Base-by-base conservation (phyloP, 2,888 invertebrate species). In the Laothoe populi region DNA sequence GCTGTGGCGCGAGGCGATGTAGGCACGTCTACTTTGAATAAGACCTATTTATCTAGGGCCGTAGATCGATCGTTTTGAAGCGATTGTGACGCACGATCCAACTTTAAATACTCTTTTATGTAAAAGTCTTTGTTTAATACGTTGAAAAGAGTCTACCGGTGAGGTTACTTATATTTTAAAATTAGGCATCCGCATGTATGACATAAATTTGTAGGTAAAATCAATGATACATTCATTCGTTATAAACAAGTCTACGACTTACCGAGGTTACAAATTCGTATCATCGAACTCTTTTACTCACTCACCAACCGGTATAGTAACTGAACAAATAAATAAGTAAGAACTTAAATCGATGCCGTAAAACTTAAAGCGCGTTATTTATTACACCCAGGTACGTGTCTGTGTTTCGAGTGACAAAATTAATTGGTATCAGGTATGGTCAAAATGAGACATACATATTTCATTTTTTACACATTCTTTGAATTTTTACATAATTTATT, bases 271-370 rank as follows among this genome's bases (percentile, higher is more conserved):
- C 16, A 16, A 42, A 16, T n/a, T 42, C 42, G 42, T 42, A 42
- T 42, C 16, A 16, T 40, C 40, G 16, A 44, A 44, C 40, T 31
- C 19, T 31, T 8, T 31, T 16, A 21, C 58, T 49, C 31, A 58
- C 63, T 64, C 62, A 59, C 67, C 61, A 46, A 63, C 38, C 66
- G 64, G 70, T 71, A 69, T 70, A 58, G 68, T 70, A 67, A 69
- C 70, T 49, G 63, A 59, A 61, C 62, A 67, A 70, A 67, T 66
- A 70, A 67, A 71, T 68, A 70, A 70, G 64, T 66, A 62, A 64
- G 64, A 66, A 66, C 68, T 69, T 71, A 35, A 66, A 66, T 66
- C 64, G 64, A 62, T 60, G 61, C 63, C 66, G 63, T 59, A 48
- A 64, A 59, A 61, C 66, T 65, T 65, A 63, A 64, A 64, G 24